phyloP scores from a whole-genome alignment of 2,113 vertebrate genomes.

The Xiphorhynchus elegans region DNA sequence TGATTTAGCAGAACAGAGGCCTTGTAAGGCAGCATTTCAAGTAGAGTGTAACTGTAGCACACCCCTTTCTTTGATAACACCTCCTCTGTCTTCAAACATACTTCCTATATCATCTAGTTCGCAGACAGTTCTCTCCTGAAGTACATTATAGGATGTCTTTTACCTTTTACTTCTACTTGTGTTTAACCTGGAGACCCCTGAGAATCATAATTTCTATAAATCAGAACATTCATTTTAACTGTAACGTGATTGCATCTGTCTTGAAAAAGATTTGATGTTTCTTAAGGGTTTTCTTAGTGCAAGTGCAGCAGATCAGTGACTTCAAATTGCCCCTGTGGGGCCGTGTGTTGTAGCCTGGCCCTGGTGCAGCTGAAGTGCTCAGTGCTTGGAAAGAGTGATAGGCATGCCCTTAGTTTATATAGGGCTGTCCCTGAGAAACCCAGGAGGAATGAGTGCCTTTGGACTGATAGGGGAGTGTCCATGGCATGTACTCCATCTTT shows the following conservation, averaged over 20 bases:
- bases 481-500: neutral
- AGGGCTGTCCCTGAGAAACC: neutral
- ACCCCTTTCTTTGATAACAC: neutral
- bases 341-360: neutral
- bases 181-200: neutral
- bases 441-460: neutral
- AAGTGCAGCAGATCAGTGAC: neutral
- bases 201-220: neutral
- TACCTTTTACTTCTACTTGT: neutral
- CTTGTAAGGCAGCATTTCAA: neutral
- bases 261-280: neutral
- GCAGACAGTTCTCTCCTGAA: neutral
- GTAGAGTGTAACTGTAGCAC: neutral
- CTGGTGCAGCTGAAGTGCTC: neutral
- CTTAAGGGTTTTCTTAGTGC: neutral
- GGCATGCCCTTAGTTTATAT: neutral
- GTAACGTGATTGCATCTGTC: neutral
- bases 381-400: neutral
- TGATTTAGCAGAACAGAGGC: neutral
- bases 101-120: neutral
- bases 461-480: neutral
- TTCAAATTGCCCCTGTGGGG: neutral
- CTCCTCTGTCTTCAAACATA: neutral
- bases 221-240: neutral
- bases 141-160: neutral